Base-by-base conservation (phyloP, 2,888 invertebrate genomes). In the Thyatira batis region DNA sequence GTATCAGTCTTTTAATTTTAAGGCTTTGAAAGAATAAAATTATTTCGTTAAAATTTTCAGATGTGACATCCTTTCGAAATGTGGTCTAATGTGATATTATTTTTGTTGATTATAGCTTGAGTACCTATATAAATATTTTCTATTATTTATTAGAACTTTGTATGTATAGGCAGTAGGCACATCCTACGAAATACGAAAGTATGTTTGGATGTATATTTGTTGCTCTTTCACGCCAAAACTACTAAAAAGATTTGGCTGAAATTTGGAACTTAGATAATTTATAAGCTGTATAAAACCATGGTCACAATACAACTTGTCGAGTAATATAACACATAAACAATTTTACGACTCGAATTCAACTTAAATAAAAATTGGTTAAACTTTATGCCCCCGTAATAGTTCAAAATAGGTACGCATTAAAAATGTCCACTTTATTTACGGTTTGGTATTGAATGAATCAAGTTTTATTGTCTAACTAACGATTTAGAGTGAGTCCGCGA, bases 341-440 rank as follows among this genome's bases (percentile, higher is more conserved):
- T 71, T 77, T 76, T 73, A 78, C 75, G 73, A 73, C 61, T 76
- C 76, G 71, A 84, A 70, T 70, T 69, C 67, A 80, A 82, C 78
- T 64, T 70, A 75, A 66, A 67, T 73, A 73, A 76, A 80, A 79
- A 75, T 76, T 63, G 76, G 78, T 78, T 76, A 81, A 76, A 72
- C 71, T 85, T 85, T 78, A 87, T 78, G 80, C 75, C 77, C 67
- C 73, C 69, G 88, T 88, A 87, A 90, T 87, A 86, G 89, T 84
- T 87, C 84, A 85, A 87, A 90, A 88, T 87, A 80, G 84, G 79
- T 69, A 66, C 76, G 80, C 77, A 85, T 86, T 86, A 84, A 86
- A 89, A 79, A 77, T 82, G 88, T 88, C 89, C 78, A 69, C 49
- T 62, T 79, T 76, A 88, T 88, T 89, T 89, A 89, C 76, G 81